Evolutionary conservation across 2,113 vertebrate species (phyloP), one percentile per base, ranked within the genome.

Genomic region (Neolamprologus sp.): DNA sequence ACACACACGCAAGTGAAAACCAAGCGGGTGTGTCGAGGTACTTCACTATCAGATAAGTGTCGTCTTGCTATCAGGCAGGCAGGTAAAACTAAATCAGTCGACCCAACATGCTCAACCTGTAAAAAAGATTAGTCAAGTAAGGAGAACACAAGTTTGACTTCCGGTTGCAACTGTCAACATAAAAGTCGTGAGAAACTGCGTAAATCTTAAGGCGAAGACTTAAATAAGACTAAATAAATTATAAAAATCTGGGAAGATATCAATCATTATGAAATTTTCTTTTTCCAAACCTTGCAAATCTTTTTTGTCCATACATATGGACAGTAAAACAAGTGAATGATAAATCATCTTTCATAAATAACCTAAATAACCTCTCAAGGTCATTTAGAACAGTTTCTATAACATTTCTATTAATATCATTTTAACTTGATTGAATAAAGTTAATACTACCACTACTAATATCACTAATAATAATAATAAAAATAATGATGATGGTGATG

Each of bases 101-200:
- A 84, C 37, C 71, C 91, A 85, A 63, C 65, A 89, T 47, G 87
- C 58, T 21, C 63, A 82, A 88, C 79, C 89, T 82, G 90, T 40
- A 37, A 68, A 17, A 47, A 60, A n/a, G 8, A 28, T 2, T 7
- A 2, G 85, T 42, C 23, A 87, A 89, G 55, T 2, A 16, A 7
- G 7, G 4, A 4, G 9, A 12, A 11, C 6, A 19, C 1, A 2
- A 3, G 2, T 1, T 4, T 3, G 0, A 71, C 83, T 83, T 95
- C 95, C 93, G 85, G 85, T 84, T 11, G 4, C 1, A 7, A 9
- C 68, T 51, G 1, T 17, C 89, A 90, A 40, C 54, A 7, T 84
- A 81, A 83, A 51, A 53, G 68, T 17, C 9, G 7, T 21, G 13
- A 53, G n/a, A 49, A 30, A 17, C 40, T 9, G n/a, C 7, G n/a